Evolutionary conservation across 2,113 vertebrate genomes (phyloP).

Genomic region (Australoheros scitulus): DNA sequence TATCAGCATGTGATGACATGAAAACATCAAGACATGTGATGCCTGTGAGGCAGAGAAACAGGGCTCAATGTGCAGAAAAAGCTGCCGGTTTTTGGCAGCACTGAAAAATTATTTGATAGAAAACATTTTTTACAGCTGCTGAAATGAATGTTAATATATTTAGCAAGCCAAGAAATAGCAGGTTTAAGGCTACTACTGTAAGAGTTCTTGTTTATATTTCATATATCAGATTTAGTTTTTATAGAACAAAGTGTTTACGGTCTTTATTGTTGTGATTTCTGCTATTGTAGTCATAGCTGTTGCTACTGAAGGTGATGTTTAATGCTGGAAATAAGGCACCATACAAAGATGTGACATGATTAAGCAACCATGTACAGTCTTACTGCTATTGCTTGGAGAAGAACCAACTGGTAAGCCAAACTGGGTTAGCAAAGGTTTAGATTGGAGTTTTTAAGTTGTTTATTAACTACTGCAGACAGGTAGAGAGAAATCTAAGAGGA

Average conservation of each 20-base stretch:
- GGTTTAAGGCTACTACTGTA: background rate
- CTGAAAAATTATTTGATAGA: background rate
- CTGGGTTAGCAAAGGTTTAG: background rate
- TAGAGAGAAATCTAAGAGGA: constrained; percentile 33
- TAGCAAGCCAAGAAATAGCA: background rate
- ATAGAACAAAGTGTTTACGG: rapidly evolving
- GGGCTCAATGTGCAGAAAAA: too few species aligned
- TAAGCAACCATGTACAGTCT: background rate
- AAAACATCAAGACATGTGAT: background rate
- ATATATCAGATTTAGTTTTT: background rate
- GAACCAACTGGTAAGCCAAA: background rate
- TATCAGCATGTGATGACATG: background rate
- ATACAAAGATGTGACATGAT: background rate
- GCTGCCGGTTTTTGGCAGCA: background rate
- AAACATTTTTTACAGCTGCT: background rate
- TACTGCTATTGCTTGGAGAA: background rate
- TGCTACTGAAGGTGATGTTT: rapidly evolving
- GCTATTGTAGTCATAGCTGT: background rate
- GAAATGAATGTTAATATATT: background rate
- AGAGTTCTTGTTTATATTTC: background rate
- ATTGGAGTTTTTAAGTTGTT: constrained; percentile 14
- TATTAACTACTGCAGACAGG: constrained; percentile 1
- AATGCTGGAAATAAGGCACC: background rate
- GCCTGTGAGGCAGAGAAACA: rapidly evolving
- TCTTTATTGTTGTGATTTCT: background rate